phyloP scores from a whole-genome alignment of 2,113 vertebrate species.

The Chiloscyllium plagiosum region DNA sequence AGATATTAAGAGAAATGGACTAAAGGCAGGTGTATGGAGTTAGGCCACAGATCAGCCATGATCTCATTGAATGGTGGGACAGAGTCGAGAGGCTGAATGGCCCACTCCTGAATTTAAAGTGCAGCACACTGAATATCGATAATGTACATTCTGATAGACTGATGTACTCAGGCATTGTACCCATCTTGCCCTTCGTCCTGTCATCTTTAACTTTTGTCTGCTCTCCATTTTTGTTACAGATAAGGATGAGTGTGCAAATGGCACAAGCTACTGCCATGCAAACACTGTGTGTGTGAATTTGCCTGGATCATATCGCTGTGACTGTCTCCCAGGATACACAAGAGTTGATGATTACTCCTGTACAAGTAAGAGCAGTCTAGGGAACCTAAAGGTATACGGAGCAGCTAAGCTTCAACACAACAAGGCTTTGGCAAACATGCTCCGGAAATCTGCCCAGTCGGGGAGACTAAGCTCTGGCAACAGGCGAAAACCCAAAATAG shows the following conservation, averaged over 20 bases:
- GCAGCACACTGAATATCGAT: not conserved
- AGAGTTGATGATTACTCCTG: slow-evolving; percentile 92
- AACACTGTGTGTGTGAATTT: slow-evolving; percentile 85
- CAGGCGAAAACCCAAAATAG: not conserved
- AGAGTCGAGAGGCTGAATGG: too few relatives aligned
- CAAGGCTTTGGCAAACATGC: not conserved
- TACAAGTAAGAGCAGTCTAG: slow-evolving; percentile 64
- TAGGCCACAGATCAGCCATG: too few relatives aligned
- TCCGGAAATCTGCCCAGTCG: not conserved
- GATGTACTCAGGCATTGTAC: not conserved
- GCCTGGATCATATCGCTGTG: slow-evolving; percentile 80
- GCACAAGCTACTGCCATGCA: slow-evolving; percentile 91
- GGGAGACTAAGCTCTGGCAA: not conserved
- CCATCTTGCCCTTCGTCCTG: not conserved
- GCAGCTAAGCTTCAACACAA: not conserved
- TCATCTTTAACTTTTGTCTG: slow-evolving; percentile 24
- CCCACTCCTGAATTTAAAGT: too few relatives aligned
- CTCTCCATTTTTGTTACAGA: slow-evolving; percentile 56
- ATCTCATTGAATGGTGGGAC: too few relatives aligned
- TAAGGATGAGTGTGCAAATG: slow-evolving; percentile 86
- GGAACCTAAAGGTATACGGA: not conserved
- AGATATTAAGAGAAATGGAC: too few relatives aligned
- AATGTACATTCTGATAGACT: not conserved
- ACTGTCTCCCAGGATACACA: slow-evolving; percentile 78
- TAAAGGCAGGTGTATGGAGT: too few relatives aligned